Percentiles rank a stretch among this genome's conserved stretches.
phyloP scores from a whole-genome alignment of 64 coral and sea anemone species.

The Anthopleura sola region DNA sequence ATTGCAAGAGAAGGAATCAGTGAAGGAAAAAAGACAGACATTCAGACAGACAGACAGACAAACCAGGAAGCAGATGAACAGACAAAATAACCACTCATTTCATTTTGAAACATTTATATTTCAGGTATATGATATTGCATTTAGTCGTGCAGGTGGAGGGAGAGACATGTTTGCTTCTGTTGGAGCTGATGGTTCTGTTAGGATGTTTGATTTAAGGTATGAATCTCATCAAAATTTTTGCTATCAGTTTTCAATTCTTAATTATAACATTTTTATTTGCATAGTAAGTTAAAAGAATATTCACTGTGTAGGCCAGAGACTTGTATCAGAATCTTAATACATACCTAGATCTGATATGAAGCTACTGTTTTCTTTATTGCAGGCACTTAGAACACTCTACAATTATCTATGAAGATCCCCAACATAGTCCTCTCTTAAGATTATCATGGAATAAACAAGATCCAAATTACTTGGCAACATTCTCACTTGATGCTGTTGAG shows the following conservation, averaged over 20 bases:
- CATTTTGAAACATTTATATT: neutral
- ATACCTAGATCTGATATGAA: neutral
- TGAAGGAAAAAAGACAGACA: neutral
- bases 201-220: slow-evolving; percentile 99
- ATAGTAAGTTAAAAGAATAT: too few species aligned
- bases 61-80: neutral
- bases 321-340: too few species aligned
- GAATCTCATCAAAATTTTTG: neutral
- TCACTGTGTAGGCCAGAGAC: neutral
- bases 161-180: slow-evolving; percentile 99
- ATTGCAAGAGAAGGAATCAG: too few species aligned
- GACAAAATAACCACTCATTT: neutral
- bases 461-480: slow-evolving; percentile 96
- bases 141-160: slow-evolving; percentile 94
- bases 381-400: slow-evolving; percentile 98
- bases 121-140: slow-evolving; percentile 99
- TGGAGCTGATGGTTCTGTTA: slow-evolving; percentile 97
- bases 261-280: too few species aligned
- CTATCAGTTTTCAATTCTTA: too few species aligned
- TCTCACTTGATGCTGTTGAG: slow-evolving; percentile 96
- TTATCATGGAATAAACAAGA: slow-evolving; percentile 99
- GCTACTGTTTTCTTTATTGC: neutral
- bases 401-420: slow-evolving; percentile 99
- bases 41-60: neutral
- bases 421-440: slow-evolving; percentile 85